Percentiles rank a stretch among this genome's conserved stretches.
Conservation (phyloP, 1,140 invertebrate genomes). For the Coboldia fuscipes region DNA sequence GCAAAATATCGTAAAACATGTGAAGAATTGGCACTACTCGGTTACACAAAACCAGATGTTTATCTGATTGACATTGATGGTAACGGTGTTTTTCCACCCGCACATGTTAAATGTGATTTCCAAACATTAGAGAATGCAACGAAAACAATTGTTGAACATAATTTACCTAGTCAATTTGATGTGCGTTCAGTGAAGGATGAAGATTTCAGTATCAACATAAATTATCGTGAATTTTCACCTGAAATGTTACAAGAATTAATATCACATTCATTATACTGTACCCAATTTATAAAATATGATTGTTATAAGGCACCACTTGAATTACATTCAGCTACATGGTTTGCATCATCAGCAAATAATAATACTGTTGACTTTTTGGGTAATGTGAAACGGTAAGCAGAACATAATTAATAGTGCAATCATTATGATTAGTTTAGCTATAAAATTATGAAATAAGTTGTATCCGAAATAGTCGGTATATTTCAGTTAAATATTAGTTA, state of each 20-base stretch:
- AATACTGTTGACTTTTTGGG: slow-evolving; percentile 63
- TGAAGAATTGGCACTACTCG: slow-evolving; percentile 69
- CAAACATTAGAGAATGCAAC: slow-evolving; percentile 65
- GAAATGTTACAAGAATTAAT: slow-evolving; percentile 81
- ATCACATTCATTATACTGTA: slow-evolving; percentile 69
- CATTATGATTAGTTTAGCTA: no score
- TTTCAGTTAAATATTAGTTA: not conserved
- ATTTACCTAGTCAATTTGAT: slow-evolving; percentile 73
- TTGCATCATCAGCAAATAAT: slow-evolving; percentile 54
- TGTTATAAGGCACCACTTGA: slow-evolving; percentile 74
- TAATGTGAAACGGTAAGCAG: slow-evolving; percentile 54
- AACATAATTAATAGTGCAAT: not conserved
- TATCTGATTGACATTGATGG: slow-evolving; percentile 85
- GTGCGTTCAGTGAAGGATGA: slow-evolving; percentile 48
- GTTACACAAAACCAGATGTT: slow-evolving; percentile 67
- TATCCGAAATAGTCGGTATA: not conserved
- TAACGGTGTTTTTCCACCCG: slow-evolving; percentile 73
- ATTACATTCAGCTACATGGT: slow-evolving; percentile 76
- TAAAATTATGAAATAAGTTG: no score
- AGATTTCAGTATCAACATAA: slow-evolving; percentile 66
- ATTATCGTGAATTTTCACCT: slow-evolving; percentile 68
- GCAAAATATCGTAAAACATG: slow-evolving; percentile 75
- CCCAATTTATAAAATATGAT: slow-evolving; percentile 78
- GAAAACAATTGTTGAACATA: slow-evolving; percentile 80
- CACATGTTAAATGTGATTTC: slow-evolving; percentile 78